Evolutionary conservation across 2,113 vertebrate species (phyloP).

Genomic region (Dolichotis patagonum): DNA sequence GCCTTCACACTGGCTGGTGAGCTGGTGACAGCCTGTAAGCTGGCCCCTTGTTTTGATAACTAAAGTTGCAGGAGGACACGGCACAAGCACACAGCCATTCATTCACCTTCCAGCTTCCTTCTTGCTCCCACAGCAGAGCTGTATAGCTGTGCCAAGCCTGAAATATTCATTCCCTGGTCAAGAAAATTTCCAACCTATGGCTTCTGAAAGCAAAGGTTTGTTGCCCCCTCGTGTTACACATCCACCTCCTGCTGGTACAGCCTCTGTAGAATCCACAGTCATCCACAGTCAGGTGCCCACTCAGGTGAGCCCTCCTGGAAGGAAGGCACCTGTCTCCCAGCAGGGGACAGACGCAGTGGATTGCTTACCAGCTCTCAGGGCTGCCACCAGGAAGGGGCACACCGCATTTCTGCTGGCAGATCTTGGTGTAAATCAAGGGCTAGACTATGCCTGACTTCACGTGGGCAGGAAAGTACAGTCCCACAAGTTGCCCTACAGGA

Average conservation of each 20-base stretch:
- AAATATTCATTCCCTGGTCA: not conserved
- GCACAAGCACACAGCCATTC: not conserved
- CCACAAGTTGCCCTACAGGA: rapidly evolving
- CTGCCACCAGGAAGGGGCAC: not conserved
- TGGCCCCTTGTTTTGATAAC: not conserved
- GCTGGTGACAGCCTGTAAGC: not conserved
- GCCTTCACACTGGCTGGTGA: not conserved
- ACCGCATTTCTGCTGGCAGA: not conserved
- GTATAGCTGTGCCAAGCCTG: not conserved
- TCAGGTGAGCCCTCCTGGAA: not conserved
- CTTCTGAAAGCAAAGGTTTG: not conserved
- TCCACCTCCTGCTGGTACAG: not conserved
- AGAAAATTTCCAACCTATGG: not conserved
- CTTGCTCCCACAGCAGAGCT: not conserved
- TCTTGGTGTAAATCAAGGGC: not conserved
- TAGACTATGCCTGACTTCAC: not conserved
- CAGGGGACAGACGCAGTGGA: not conserved
- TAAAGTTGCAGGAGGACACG: not conserved
- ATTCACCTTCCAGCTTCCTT: rapidly evolving
- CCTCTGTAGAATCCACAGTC: not conserved
- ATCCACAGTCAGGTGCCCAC: not conserved
- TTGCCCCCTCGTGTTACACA: not conserved
- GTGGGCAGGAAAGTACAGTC: not conserved
- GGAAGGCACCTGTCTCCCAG: not conserved
- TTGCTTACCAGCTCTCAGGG: no score